Conservation (phyloP, 2,797 vertebrate species). For the Fringilla coelebs region DNA sequence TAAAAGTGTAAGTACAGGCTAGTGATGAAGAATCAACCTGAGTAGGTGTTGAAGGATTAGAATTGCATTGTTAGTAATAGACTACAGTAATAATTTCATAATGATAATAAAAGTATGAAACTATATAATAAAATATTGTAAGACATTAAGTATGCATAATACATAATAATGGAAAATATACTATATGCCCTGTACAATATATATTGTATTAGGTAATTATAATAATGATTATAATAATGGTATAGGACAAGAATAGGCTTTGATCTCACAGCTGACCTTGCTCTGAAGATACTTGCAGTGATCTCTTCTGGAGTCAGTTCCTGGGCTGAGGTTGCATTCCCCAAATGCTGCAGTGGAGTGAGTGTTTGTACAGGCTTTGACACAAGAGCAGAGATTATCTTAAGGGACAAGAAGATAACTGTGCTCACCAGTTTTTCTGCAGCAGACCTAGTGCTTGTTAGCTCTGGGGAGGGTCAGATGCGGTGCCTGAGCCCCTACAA, state of each 20-base stretch:
- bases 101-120: not conserved
- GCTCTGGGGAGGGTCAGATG: not conserved
- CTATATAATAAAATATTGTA: not conserved
- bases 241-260: not conserved
- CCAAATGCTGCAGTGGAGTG: not conserved
- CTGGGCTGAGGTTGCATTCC: not conserved
- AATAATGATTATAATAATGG: not conserved
- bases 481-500: not conserved
- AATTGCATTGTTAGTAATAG: not conserved
- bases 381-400: not conserved
- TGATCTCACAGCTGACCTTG: not conserved
- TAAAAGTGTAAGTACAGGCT: not conserved
- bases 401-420: not conserved
- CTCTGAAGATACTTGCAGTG: not conserved
- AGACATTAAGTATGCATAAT: not conserved
- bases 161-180: not conserved
- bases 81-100: not conserved
- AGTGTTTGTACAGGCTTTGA: fast-evolving
- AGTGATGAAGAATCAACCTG: not conserved
- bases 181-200: not conserved
- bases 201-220: not conserved
- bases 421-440: not conserved
- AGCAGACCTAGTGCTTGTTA: not conserved
- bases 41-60: not conserved
- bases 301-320: not conserved